These are phyloP conservation scores for Tenthredo notha DNA, from an alignment of 2,888 invertebrate species.

Conservation along the genomic window DNA sequence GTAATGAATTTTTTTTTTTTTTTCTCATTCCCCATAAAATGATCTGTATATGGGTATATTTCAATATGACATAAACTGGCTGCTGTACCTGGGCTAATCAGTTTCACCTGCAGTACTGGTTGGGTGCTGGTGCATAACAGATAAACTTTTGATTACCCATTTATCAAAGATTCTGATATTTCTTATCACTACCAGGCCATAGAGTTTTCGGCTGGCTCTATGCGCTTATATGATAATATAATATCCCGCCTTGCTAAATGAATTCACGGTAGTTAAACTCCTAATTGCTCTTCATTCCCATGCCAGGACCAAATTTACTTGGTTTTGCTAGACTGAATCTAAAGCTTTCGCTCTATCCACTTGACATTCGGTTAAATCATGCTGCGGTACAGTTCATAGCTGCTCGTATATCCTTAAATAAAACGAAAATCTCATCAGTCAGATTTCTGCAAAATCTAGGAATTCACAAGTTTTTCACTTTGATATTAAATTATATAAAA, in stretches of 20 bases:
- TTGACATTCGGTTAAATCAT: background rate
- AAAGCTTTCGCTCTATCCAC: slow-evolving; percentile 25
- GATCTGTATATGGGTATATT: background rate
- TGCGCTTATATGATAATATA: slow-evolving; percentile 25
- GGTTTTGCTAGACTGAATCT: slow-evolving; percentile 22
- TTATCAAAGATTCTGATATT: slow-evolving; percentile 8
- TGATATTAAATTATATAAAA: background rate
- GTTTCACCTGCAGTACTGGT: background rate
- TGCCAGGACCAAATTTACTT: slow-evolving; percentile 36
- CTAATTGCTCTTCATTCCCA: slow-evolving; percentile 40
- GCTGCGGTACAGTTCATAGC: background rate
- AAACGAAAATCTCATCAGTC: background rate
- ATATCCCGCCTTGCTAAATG: slow-evolving; percentile 29
- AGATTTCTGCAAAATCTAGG: background rate
- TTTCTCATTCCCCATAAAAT: background rate
- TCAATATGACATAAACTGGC: background rate
- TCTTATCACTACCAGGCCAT: slow-evolving; percentile 27
- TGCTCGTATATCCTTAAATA: background rate
- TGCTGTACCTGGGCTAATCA: background rate
- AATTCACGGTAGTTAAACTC: slow-evolving; percentile 45
- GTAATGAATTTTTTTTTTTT: background rate
- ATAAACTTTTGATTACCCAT: slow-evolving; percentile 17
- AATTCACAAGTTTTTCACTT: background rate
- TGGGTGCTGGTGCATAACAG: background rate
- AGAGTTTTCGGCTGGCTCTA: slow-evolving; percentile 7